These are phyloP conservation scores for Pyrocoelia pectoralis DNA, from an alignment of 2,888 invertebrate genomes.

Conservation along the genomic window DNA sequence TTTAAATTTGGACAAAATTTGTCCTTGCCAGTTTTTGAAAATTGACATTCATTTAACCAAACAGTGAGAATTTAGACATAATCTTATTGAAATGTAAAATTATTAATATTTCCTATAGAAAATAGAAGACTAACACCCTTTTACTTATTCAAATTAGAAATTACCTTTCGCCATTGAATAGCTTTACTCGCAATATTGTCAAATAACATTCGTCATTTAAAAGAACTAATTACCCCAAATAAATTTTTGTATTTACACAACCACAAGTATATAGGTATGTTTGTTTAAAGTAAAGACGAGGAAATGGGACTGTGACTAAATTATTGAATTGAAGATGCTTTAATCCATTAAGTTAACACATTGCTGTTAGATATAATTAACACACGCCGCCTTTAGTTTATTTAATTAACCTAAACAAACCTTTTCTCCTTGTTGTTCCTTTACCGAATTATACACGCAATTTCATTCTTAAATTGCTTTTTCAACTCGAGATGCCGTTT, in stretches of 20 bases:
- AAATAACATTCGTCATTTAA: neutral
- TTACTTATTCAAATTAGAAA: too few species aligned
- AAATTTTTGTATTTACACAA: neutral
- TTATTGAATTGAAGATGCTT: conserved; percentile 24
- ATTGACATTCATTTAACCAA: too few species aligned
- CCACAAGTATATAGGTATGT: neutral
- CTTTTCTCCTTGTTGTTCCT: neutral
- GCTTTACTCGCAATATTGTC: too few species aligned
- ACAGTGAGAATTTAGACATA: too few species aligned
- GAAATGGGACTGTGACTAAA: neutral
- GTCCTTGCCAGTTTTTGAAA: too few species aligned
- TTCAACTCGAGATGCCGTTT: neutral
- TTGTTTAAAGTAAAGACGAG: neutral
- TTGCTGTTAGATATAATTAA: conserved; percentile 20
- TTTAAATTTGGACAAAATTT: too few species aligned
- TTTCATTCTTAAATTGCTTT: neutral
- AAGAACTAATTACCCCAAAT: neutral
- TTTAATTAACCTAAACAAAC: neutral
- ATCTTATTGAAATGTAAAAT: too few species aligned
- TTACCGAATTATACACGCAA: neutral
- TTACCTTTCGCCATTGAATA: too few species aligned
- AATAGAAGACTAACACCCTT: too few species aligned
- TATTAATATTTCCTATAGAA: too few species aligned
- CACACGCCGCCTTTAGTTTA: neutral
- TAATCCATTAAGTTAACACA: conserved; percentile 32